These are phyloP conservation scores for Aphodius granarius DNA, from an alignment of 2,888 invertebrate genomes.

Conservation along the genomic window DNA sequence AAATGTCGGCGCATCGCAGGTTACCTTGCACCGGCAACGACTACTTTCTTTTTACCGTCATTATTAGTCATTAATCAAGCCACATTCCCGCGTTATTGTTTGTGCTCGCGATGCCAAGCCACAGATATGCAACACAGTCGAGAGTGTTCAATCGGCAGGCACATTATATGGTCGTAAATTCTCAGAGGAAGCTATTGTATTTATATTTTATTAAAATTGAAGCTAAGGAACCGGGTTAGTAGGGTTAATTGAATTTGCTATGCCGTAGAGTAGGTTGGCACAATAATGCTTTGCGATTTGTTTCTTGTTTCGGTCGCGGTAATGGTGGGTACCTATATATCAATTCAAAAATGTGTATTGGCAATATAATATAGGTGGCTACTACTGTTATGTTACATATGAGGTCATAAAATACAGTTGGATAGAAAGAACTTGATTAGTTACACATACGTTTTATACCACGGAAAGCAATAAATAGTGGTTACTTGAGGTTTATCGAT, in stretches of 20 bases:
- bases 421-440: not conserved
- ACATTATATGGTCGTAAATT: not conserved
- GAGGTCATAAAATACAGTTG: not conserved
- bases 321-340: too few species aligned
- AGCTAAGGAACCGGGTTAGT: not conserved
- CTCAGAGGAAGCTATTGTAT: not conserved
- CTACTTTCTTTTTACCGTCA: not conserved
- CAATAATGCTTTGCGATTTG: not conserved
- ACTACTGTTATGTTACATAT: not conserved
- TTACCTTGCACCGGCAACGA: not conserved
- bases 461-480: not conserved
- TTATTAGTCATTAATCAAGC: not conserved
- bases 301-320: not conserved
- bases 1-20: not conserved
- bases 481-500: not conserved
- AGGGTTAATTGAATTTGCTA: not conserved
- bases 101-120: not conserved
- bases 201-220: not conserved
- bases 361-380: not conserved
- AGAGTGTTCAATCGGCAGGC: not conserved
- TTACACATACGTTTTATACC: not conserved
- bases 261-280: not conserved
- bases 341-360: not conserved
- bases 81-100: not conserved
- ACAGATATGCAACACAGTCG: not conserved